Evolutionary conservation across 2,113 vertebrate genomes (phyloP), one percentile per base, ranked within the genome.

Genomic region (Neogale vison): DNA sequence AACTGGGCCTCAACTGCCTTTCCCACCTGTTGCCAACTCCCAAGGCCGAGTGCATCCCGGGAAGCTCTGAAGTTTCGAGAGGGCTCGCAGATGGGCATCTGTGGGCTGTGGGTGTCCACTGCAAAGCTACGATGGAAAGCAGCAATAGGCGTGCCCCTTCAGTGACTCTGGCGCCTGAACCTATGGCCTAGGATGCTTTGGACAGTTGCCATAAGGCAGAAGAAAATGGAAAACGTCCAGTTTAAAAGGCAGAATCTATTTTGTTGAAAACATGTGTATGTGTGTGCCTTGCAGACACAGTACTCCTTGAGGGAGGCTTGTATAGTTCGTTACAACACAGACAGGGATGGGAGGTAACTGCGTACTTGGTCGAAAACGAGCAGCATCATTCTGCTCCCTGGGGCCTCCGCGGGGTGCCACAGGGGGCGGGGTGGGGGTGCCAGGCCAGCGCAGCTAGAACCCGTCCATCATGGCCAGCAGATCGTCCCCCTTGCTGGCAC

Each of bases 391-490:
- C 7, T 7, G 71, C 55, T 39, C 31, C 36, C 79, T 39, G 17
- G 24, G 52, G 59, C 21, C 0, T 24, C 79, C 42, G 57, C 12
- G 4, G 59, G 52, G 23, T 76, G 55, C 6, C 69, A 0, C 0
- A 6, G 45, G 0, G 34, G 50, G 23, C 26, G 8, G 47, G 52
- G 29, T 0, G 47, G 52, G 34, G 0, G 17, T 29, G 50, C 31
- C 57, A 3, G 31, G 36, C 15, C 39, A 0, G 34, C 47, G 13
- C 21, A 0, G 59, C 99, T 99, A 99, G 91, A 99, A 98, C 71
- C 98, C 99, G 15, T 99, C 99, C 99, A 99, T 99, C 99, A 99
- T 99, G 77, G 99, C 99, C 69, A 99, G 98, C 87, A 99, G 98
- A 94, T 99, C 99, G 3, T 99, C 99, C 23, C 99, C 99, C 96